These are phyloP conservation scores for Sparus aurata DNA, from an alignment of 2,797 vertebrate genomes.

Conservation along the genomic window DNA sequence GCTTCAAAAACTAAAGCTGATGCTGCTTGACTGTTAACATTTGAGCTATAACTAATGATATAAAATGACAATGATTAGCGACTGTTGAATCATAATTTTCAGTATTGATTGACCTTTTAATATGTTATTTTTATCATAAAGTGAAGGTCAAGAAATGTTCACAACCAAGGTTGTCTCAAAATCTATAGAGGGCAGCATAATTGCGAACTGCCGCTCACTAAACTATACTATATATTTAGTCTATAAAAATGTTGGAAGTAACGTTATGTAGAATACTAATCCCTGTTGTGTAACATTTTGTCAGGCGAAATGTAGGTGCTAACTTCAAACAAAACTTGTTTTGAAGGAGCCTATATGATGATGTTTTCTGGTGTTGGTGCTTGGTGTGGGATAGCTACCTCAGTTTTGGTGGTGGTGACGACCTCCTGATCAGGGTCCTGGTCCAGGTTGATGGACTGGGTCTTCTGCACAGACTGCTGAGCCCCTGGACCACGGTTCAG, in stretches of 20 bases:
- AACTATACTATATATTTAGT: too few relatives aligned
- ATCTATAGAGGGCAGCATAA: too few relatives aligned
- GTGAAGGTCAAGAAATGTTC: too few relatives aligned
- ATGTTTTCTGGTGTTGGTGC: too few relatives aligned
- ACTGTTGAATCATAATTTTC: neutral
- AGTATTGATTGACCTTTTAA: neutral
- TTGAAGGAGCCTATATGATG: neutral
- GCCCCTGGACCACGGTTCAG: constrained; percentile 50
- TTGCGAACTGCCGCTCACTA: too few relatives aligned
- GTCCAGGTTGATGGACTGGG: constrained; percentile 45
- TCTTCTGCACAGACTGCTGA: constrained; percentile 51
- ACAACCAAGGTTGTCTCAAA: too few relatives aligned
- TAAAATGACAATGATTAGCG: too few relatives aligned
- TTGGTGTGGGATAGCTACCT: constrained; percentile 49
- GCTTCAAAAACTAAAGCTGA: neutral
- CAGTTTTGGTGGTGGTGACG: constrained; percentile 69
- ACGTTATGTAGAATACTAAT: too few relatives aligned
- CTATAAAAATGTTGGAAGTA: too few relatives aligned
- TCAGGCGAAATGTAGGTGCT: too few relatives aligned
- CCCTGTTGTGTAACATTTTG: too few relatives aligned
- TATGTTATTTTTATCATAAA: neutral
- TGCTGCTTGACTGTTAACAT: neutral
- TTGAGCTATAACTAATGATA: neutral
- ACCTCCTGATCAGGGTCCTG: constrained; percentile 71
- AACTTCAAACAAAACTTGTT: too few relatives aligned